A percentile compares a stretch with the other conserved stretches of the same genome.
These are phyloP conservation scores for Amyelois transitella DNA, from an alignment of 1,140 invertebrate species.

Conservation along the genomic window DNA sequence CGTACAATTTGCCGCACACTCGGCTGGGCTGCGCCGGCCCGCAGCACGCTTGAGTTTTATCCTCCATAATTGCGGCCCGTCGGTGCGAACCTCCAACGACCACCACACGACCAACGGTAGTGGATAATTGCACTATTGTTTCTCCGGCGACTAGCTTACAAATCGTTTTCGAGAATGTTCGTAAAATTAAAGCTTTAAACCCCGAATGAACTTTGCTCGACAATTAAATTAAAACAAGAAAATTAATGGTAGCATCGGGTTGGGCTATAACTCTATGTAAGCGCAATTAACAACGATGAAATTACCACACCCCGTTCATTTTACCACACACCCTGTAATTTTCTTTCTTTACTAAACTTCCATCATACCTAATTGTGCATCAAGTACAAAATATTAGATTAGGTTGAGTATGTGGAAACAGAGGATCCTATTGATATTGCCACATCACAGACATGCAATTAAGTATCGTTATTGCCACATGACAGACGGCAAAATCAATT, in stretches of 20 bases:
- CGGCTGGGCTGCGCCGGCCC: conserved; percentile 22
- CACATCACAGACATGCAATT: no score
- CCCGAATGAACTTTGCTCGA: conserved; percentile 44
- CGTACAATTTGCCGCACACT: conserved; percentile 55
- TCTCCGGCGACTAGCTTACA: conserved; percentile 31
- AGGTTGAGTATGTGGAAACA: no score
- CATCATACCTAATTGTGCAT: neutral
- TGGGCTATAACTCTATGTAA: conserved; percentile 28
- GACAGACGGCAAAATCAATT: no score
- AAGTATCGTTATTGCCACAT: no score
- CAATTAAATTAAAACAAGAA: conserved; percentile 52
- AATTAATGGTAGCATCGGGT: conserved; percentile 43
- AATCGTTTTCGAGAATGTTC: conserved; percentile 39
- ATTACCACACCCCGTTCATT: conserved; percentile 19
- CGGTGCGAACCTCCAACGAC: conserved; percentile 30
- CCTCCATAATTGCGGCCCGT: conserved; percentile 52
- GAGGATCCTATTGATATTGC: no score
- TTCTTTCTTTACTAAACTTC: neutral
- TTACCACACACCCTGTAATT: neutral
- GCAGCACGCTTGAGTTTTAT: conserved; percentile 59
- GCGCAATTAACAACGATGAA: conserved; percentile 22
- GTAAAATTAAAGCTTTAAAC: conserved; percentile 45
- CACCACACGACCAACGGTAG: conserved; percentile 46
- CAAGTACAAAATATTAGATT: no score
- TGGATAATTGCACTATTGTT: conserved; percentile 63